Evolutionary conservation across 2,888 invertebrate genomes (phyloP).

Genomic region (Netelia fuscicornis): DNA sequence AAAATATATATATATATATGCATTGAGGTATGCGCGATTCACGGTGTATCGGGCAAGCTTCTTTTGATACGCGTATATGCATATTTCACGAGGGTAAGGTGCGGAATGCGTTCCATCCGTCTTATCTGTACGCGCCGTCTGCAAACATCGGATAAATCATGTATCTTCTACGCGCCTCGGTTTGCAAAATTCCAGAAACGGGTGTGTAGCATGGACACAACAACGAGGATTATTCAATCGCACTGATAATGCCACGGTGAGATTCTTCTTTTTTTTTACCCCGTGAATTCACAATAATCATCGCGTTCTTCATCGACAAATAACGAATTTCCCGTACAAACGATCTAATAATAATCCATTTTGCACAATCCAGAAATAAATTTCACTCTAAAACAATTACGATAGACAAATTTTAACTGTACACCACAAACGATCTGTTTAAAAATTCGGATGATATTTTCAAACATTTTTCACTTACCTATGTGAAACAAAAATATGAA

Average conservation of each 20-base stretch:
- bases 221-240: slow-evolving; percentile 20
- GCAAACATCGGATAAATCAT: slow-evolving; percentile 70
- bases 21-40: slow-evolving; percentile 1
- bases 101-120: slow-evolving; percentile 45
- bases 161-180: slow-evolving; percentile 5
- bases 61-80: not conserved
- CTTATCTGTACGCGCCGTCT: slow-evolving; percentile 48
- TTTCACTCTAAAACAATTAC: not conserved
- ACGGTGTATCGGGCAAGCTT: not conserved
- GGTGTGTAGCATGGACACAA: slow-evolving; percentile 17
- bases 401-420: not conserved
- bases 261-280: not conserved
- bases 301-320: not conserved
- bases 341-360: not conserved
- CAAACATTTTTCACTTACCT: too few species aligned
- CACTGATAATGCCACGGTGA: slow-evolving; percentile 13
- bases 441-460: too few species aligned
- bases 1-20: not conserved
- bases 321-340: too few species aligned
- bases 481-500: too few species aligned
- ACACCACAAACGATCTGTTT: not conserved
- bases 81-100: slow-evolving; percentile 28
- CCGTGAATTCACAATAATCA: slow-evolving; percentile 19
- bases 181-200: slow-evolving; percentile 25
- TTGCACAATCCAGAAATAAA: not conserved